A percentile compares a stretch with the other conserved stretches of the same genome.
Evolutionary conservation across 2,888 invertebrate species (phyloP).

Genomic region (Thalpophila matura): DNA sequence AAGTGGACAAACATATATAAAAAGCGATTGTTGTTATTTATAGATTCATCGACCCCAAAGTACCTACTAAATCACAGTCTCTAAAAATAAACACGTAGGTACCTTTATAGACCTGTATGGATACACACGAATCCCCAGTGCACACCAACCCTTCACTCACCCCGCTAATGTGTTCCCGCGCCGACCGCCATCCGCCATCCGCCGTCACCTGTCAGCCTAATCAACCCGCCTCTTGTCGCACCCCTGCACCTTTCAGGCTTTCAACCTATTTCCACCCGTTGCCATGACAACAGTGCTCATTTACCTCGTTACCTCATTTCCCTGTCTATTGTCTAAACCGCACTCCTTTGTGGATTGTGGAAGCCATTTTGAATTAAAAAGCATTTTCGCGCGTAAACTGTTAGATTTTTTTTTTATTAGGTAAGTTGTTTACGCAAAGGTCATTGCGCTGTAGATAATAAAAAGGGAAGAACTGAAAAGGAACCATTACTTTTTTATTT

Average conservation of each 20-base stretch:
- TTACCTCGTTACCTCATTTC: slow-evolving; percentile 58
- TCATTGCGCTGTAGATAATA: neutral
- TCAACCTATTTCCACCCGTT: slow-evolving; percentile 50
- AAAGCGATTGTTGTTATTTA: no score
- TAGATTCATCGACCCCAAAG: neutral
- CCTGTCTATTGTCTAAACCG: slow-evolving; percentile 45
- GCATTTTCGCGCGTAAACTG: slow-evolving; percentile 21
- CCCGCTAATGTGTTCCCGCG: slow-evolving; percentile 44
- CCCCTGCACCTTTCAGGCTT: slow-evolving; percentile 39
- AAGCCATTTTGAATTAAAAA: slow-evolving; percentile 37
- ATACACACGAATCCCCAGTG: slow-evolving; percentile 4
- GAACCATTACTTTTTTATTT: neutral
- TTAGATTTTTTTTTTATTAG: slow-evolving; percentile 19
- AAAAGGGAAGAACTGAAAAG: neutral
- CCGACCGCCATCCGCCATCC: slow-evolving; percentile 19
- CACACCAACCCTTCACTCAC: slow-evolving; percentile 34
- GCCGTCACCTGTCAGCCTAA: slow-evolving; percentile 55
- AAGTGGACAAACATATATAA: no score
- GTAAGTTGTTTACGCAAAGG: neutral
- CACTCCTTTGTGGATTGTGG: slow-evolving; percentile 19
- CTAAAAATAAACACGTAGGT: slow-evolving; percentile 11
- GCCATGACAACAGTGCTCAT: slow-evolving; percentile 52
- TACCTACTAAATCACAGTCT: neutral
- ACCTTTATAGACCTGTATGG: neutral
- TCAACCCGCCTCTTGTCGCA: slow-evolving; percentile 42